These are phyloP conservation scores for Trachythela sp. DNA, from an alignment of 64 coral and sea anemone genomes.

Conservation along the genomic window DNA sequence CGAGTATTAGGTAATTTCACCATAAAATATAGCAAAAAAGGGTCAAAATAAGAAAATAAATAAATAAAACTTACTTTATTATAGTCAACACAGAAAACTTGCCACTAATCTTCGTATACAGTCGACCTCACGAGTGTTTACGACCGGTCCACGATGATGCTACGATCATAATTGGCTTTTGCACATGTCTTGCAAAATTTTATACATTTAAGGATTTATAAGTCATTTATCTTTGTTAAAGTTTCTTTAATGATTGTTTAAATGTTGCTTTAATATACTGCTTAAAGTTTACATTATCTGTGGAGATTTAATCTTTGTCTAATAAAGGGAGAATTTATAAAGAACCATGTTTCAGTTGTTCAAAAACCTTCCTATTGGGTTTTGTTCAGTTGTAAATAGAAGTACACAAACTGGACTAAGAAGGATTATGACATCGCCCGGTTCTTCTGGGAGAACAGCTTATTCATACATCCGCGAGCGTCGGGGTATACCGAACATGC, in stretches of 20 bases:
- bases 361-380: neutral
- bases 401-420: neutral
- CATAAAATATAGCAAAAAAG: neutral
- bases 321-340: neutral
- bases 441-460: conserved; percentile 64
- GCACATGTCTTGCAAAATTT: too few relatives aligned
- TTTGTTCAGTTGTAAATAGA: neutral
- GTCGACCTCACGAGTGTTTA: neutral
- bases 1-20: neutral
- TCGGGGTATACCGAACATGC: conserved; percentile 82
- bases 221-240: too few relatives aligned
- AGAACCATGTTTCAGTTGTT: neutral
- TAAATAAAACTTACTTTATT: neutral
- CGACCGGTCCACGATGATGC: neutral
- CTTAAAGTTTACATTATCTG: neutral
- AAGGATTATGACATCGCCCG: conserved; percentile 55
- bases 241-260: too few relatives aligned
- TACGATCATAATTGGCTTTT: neutral
- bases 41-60: neutral
- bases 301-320: neutral
- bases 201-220: too few relatives aligned
- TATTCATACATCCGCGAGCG: conserved; percentile 76
- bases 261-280: too few relatives aligned
- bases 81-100: neutral
- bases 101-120: neutral